Evolutionary conservation across 2,113 vertebrate genomes (phyloP).

Genomic region (Cryptoleucopteryx plumbea): DNA sequence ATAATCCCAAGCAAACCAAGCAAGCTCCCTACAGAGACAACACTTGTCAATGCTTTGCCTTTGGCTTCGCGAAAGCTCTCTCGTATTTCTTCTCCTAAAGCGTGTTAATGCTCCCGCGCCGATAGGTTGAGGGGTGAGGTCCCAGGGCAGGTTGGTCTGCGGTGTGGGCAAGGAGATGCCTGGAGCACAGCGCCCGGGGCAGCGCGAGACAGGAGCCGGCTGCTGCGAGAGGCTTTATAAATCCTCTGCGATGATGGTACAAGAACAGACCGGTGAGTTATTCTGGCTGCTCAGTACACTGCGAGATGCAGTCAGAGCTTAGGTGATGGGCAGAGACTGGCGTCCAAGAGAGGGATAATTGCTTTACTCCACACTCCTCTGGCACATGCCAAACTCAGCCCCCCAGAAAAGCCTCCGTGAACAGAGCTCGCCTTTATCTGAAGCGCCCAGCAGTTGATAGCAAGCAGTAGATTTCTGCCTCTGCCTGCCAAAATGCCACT

Average conservation of each 20-base stretch:
- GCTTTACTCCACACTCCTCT: neutral
- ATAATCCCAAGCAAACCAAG: neutral
- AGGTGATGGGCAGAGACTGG: neutral
- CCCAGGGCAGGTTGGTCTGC: neutral
- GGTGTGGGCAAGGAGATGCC: neutral
- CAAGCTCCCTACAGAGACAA: neutral
- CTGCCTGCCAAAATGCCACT: neutral
- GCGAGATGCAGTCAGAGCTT: neutral
- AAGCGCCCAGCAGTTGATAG: neutral
- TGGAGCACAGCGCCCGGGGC: neutral
- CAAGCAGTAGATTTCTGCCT: neutral
- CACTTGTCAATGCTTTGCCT: neutral
- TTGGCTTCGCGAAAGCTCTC: neutral
- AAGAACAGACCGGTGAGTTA: rapidly evolving
- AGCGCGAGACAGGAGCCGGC: neutral
- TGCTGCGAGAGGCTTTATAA: neutral
- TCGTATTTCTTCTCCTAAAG: neutral
- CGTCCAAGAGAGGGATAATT: neutral
- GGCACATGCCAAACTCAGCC: neutral
- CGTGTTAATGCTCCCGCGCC: rapidly evolving
- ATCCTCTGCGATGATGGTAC: rapidly evolving
- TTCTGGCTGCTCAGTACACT: neutral
- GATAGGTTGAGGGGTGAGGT: neutral
- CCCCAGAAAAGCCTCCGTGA: neutral
- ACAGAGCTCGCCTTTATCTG: neutral